Evolutionary conservation across 2,797 vertebrate species (phyloP).

Genomic region (Mus minutoides): DNA sequence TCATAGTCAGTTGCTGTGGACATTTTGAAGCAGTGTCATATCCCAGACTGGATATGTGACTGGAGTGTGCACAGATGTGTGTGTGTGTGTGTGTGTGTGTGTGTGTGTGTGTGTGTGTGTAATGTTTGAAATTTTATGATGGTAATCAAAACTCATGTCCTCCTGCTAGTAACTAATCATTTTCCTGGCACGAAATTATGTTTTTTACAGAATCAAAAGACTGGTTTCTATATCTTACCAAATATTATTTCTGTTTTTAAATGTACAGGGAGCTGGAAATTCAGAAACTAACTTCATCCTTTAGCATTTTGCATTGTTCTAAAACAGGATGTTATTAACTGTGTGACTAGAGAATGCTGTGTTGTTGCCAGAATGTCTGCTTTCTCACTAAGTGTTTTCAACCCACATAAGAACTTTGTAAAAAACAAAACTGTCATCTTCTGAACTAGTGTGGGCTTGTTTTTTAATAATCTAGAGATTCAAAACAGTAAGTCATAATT

Average conservation of each 20-base stretch:
- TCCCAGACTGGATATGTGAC: too few species aligned
- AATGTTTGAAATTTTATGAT: background rate
- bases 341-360: background rate
- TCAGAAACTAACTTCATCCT: slow-evolving; percentile 31
- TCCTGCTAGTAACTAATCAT: background rate
- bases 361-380: slow-evolving; percentile 53
- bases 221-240: background rate
- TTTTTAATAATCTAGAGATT: slow-evolving; percentile 52
- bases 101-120: too few species aligned
- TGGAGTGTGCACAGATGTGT: too few species aligned
- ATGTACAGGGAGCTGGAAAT: slow-evolving; percentile 27
- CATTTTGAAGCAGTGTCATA: background rate
- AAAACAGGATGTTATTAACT: slow-evolving; percentile 49
- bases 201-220: background rate
- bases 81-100: too few species aligned
- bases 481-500: slow-evolving; percentile 46
- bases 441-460: slow-evolving; percentile 34
- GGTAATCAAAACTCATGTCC: background rate
- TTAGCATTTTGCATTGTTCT: slow-evolving; percentile 58
- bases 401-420: slow-evolving; percentile 27
- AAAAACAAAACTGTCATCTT: slow-evolving; percentile 48
- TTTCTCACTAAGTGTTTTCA: slow-evolving; percentile 63
- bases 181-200: background rate
- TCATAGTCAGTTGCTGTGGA: background rate
- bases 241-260: background rate